phyloP scores from a whole-genome alignment of 2,113 vertebrate species.

The Boleophthalmus pectinirostris region DNA sequence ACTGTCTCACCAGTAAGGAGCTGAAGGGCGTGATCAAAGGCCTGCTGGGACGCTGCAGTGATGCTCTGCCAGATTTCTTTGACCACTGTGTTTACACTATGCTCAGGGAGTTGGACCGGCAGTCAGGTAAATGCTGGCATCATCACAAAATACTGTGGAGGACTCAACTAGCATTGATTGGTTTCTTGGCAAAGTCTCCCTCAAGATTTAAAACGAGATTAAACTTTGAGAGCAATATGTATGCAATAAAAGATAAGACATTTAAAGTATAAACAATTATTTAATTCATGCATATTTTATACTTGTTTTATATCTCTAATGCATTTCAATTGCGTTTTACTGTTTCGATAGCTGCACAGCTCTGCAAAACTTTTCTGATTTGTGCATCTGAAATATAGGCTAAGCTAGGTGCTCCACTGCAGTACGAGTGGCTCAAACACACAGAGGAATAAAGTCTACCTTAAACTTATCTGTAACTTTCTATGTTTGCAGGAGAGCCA shows the following conservation, averaged over 20 bases:
- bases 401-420: no score
- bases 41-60: constrained; percentile 75
- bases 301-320: not conserved
- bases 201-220: no score
- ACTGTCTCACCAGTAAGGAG: constrained; percentile 87
- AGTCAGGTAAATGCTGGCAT: constrained; percentile 68
- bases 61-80: constrained; percentile 85
- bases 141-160: not conserved
- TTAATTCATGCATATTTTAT: not conserved
- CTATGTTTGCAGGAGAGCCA: constrained; percentile 78
- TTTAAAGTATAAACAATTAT: not conserved
- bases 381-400: no score
- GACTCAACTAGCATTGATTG: not conserved
- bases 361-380: no score
- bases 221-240: not conserved
- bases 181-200: not conserved
- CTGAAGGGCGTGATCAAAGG: constrained; percentile 81
- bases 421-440: not conserved
- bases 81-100: constrained; percentile 93
- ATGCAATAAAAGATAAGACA: not conserved
- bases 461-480: not conserved
- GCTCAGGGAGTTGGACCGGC: constrained; percentile 90
- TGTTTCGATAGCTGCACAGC: no score
- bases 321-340: not conserved
- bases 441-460: not conserved